Base-by-base conservation (phyloP, 2,113 vertebrate genomes). In the Carettochelys insculpta region DNA sequence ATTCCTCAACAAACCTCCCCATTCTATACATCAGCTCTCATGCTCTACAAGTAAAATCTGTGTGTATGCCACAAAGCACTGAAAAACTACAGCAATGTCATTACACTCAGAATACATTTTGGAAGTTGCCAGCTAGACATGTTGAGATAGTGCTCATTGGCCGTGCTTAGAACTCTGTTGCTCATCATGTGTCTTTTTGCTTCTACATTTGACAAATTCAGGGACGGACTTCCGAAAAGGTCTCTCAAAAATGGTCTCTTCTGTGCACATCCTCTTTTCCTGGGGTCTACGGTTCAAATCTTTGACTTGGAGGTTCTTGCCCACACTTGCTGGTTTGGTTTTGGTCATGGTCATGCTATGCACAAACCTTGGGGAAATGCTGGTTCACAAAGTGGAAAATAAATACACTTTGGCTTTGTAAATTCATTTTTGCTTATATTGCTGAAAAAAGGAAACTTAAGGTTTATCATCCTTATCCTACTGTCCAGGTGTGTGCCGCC, bases 371-470 rank as follows among this genome's bases (percentile, higher is more conserved):
- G 84, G 85, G 83, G 94, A 92, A 90, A 94, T 93, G 92, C 94
- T 95, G 71, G 86, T 90, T 94, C 88, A 82, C 94, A 92, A 95
- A 96, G 95, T 95, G 83, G 87, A 93, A 96, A 90, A 96, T 93
- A 90, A 85, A 92, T 90, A 8, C 4, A 2, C 85, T 97, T 94
- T 93, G 96, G 86, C 94, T 93, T 88, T 93, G 93, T 92, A 96
- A 94, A 95, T 81, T 86, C 75, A 92, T 94, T 94, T 91, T 95
- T 95, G 85, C 90, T 96, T 92, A 93, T 96, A 96, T 97, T 96
- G 95, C 94, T 91, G 83, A 95, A 90, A 94, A 83, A 89, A 94
- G 81, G 68, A 82, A 97, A 84, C 83, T 94, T 91, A 80, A 65
- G 88, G 73, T 95, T 96, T 96, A 88, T 95, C 88, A 94, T 88